A percentile compares a stretch with the other conserved stretches of the same genome.
phyloP scores from a whole-genome alignment of 1,140 invertebrate genomes.

The Leptoteleia sp. region DNA sequence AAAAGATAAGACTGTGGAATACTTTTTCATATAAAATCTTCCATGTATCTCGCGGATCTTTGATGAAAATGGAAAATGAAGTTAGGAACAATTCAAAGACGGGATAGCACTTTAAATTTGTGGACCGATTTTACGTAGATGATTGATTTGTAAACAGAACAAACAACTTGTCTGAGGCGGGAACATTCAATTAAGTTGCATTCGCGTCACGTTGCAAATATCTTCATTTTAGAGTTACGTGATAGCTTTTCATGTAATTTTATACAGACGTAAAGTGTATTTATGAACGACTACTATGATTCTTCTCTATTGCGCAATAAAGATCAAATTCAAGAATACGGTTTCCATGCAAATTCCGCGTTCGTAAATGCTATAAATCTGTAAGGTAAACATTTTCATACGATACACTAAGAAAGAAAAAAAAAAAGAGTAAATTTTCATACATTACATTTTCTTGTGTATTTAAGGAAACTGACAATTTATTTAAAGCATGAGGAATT shows the following conservation, averaged over 20 bases:
- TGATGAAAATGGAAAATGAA: no score
- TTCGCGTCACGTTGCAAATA: constrained; percentile 24
- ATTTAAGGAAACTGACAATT: no score
- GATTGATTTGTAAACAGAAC: neutral
- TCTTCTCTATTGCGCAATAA: constrained; percentile 39
- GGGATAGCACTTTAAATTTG: no score
- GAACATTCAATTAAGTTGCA: constrained; percentile 15
- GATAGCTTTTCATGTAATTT: constrained; percentile 35
- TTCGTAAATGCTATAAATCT: constrained; percentile 53
- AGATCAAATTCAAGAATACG: constrained; percentile 43
- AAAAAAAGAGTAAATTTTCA: no score
- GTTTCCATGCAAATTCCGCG: constrained; percentile 47
- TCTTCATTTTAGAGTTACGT: constrained; percentile 28
- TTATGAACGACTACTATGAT: constrained; percentile 34
- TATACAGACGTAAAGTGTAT: constrained; percentile 30
- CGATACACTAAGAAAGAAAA: no score
- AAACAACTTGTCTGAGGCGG: neutral
- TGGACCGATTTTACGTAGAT: no score
- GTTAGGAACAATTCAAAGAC: no score
- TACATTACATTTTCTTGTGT: no score
- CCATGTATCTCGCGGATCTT: no score
- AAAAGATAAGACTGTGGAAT: no score
- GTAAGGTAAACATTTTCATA: constrained; percentile 52
- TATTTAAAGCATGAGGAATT: no score
- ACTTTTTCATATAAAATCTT: no score